Evolutionary conservation across 2,113 vertebrate species (phyloP).

Genomic region (Sula dactylatra): DNA sequence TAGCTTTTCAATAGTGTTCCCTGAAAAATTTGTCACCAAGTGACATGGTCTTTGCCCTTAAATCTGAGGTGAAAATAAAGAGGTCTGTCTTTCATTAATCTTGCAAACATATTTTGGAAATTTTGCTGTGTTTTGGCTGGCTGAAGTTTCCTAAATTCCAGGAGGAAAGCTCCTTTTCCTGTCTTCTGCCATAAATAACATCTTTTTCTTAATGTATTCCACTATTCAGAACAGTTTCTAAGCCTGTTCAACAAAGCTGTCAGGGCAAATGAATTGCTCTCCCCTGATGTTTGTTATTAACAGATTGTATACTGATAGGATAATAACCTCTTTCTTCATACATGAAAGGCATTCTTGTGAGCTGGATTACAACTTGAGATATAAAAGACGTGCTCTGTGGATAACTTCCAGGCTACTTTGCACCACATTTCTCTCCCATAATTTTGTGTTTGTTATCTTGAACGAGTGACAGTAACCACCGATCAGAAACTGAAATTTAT

Average conservation of each 20-base stretch:
- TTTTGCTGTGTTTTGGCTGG: constrained; percentile 45
- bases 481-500: constrained; percentile 71
- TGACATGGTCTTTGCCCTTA: background rate
- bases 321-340: constrained; percentile 66
- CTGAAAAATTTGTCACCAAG: background rate
- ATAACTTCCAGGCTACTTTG: constrained; percentile 72
- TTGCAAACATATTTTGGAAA: constrained; percentile 24
- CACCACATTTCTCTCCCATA: constrained; percentile 58
- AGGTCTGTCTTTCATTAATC: constrained; percentile 43
- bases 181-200: constrained; percentile 55
- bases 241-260: constrained; percentile 64
- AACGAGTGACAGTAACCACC: constrained; percentile 67
- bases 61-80: constrained; percentile 1
- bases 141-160: constrained; percentile 44
- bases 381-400: constrained; percentile 66
- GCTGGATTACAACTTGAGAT: constrained; percentile 73
- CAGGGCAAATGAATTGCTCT: constrained; percentile 69
- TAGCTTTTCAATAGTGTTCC: background rate
- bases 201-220: constrained; percentile 50
- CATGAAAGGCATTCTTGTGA: constrained; percentile 77
- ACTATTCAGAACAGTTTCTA: constrained; percentile 55
- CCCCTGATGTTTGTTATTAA: constrained; percentile 76
- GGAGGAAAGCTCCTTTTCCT: constrained; percentile 49
- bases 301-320: constrained; percentile 71
- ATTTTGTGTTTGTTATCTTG: constrained; percentile 73